Conservation (phyloP, 2,888 invertebrate genomes). For the Diplolepis rosae region DNA sequence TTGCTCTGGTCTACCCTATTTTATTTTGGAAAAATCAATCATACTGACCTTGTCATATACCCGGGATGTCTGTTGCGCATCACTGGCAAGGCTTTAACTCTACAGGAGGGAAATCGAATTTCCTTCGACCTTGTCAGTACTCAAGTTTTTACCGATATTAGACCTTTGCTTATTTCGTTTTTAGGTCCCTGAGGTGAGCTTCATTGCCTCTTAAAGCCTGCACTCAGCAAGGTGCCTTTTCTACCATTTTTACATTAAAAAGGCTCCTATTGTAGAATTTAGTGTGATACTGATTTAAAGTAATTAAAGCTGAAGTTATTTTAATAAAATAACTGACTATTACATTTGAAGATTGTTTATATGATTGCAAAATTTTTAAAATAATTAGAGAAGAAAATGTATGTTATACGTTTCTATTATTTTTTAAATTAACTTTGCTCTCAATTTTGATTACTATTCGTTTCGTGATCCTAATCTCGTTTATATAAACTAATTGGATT, state of each 20-base stretch:
- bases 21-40: too few species aligned
- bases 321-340: too few species aligned
- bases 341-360: too few species aligned
- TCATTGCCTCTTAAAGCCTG: constrained; percentile 7
- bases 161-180: constrained; percentile 23
- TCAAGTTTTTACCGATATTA: constrained; percentile 18
- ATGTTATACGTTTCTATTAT: neutral
- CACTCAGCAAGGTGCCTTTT: neutral
- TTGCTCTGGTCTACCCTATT: too few species aligned
- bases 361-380: neutral
- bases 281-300: too few species aligned
- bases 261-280: too few species aligned
- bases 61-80: constrained; percentile 10
- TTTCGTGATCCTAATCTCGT: constrained; percentile 9
- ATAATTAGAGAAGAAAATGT: neutral
- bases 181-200: neutral
- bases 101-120: constrained; percentile 1
- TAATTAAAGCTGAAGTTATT: too few species aligned
- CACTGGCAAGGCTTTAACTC: neutral
- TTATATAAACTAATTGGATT: neutral
- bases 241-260: neutral
- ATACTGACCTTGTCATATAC: constrained; percentile 6
- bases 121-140: constrained; percentile 21
- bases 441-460: too few species aligned
- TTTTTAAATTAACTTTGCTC: neutral